These are phyloP conservation scores for Poeciliopsis presidionis DNA, from an alignment of 2,797 vertebrate species.

Conservation along the genomic window DNA sequence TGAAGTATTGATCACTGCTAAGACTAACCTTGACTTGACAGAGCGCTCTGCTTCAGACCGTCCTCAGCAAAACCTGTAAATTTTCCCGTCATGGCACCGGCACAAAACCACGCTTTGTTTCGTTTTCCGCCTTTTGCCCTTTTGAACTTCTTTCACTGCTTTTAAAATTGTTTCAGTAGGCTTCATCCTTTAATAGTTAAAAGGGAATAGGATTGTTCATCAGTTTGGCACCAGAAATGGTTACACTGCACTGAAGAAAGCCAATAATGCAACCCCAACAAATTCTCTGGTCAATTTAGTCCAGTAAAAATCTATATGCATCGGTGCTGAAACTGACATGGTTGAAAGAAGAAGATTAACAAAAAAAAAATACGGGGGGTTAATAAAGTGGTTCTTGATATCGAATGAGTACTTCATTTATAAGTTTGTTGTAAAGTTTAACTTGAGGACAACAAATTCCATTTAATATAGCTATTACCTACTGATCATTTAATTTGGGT, in stretches of 20 bases:
- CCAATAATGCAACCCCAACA: conserved; percentile 93
- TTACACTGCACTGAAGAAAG: conserved; percentile 87
- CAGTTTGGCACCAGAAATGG: conserved; percentile 78
- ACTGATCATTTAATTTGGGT: background rate
- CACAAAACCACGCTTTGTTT: conserved; percentile 34
- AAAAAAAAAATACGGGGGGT: conserved; percentile 48
- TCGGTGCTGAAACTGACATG: conserved; percentile 78
- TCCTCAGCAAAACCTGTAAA: conserved; percentile 71
- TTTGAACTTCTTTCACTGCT: conserved; percentile 67
- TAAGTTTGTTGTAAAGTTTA: conserved; percentile 16
- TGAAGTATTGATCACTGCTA: conserved; percentile 92
- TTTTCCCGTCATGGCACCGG: conserved; percentile 75
- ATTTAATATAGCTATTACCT: background rate
- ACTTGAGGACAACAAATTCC: background rate
- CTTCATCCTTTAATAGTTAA: conserved; percentile 79
- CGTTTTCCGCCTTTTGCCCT: conserved; percentile 24
- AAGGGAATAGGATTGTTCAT: conserved; percentile 85
- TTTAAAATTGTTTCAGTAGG: conserved; percentile 82
- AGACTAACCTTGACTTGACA: conserved; percentile 84
- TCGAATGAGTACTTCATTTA: conserved; percentile 17
- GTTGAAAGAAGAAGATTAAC: conserved; percentile 59
- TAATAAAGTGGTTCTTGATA: background rate
- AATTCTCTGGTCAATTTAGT: conserved; percentile 93
- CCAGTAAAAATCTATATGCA: conserved; percentile 90
- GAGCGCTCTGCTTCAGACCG: conserved; percentile 58